A percentile compares a stretch with the other conserved stretches of the same genome.
These are phyloP conservation scores for Eudyptes chrysolophus DNA, from an alignment of 2,113 vertebrate genomes.

Conservation along the genomic window DNA sequence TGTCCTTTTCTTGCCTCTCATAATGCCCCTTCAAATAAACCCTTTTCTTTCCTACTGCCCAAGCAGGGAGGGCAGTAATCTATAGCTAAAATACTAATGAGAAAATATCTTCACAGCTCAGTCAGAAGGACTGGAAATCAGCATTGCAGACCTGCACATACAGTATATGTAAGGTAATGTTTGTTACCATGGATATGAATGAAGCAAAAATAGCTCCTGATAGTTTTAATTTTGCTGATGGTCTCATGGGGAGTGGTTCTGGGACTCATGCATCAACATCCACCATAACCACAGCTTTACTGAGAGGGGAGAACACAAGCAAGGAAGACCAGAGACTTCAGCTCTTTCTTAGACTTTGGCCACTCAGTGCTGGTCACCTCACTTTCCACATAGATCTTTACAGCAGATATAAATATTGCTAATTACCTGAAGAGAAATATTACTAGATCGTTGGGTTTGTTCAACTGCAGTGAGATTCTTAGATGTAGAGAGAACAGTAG, in stretches of 20 bases:
- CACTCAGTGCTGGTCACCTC: not conserved
- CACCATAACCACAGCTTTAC: not conserved
- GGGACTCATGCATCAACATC: not conserved
- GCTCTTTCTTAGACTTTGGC: not conserved
- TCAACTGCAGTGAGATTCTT: not conserved
- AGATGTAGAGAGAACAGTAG: not conserved
- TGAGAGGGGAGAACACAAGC: not conserved
- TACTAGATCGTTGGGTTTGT: not conserved
- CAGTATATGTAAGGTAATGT: not conserved
- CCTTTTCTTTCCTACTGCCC: not conserved
- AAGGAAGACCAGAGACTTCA: not conserved
- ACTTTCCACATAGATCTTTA: not conserved
- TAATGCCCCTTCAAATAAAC: not conserved
- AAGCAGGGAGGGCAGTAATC: not conserved
- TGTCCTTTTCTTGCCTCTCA: not conserved
- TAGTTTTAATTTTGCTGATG: not conserved
- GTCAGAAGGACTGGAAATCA: not conserved
- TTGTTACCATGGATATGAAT: not conserved
- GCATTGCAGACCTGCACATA: not conserved
- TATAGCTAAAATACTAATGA: not conserved
- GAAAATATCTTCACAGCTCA: not conserved
- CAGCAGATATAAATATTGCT: not conserved
- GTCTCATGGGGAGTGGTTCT: fast-evolving
- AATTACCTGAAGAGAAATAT: not conserved
- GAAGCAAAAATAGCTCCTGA: not conserved